Percentiles rank a stretch among this genome's conserved stretches.
phyloP scores from a whole-genome alignment of 2,113 vertebrate genomes.

The Ramphastos sulfuratus region DNA sequence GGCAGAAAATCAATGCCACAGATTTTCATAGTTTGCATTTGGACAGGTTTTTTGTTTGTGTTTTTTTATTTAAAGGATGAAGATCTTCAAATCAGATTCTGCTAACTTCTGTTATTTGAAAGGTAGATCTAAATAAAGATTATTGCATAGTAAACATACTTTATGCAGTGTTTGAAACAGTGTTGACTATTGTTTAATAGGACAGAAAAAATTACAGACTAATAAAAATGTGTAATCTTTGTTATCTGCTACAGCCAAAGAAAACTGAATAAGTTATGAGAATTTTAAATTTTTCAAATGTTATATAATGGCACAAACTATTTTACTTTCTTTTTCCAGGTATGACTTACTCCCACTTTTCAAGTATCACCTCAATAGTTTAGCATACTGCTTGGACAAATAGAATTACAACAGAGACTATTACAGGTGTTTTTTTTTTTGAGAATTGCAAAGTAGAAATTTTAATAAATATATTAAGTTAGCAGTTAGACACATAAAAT shows the following conservation, averaged over 20 bases:
- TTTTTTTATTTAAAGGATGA: not conserved
- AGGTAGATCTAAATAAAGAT: not conserved
- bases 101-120: not conserved
- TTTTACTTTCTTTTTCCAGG: not conserved
- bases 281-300: not conserved
- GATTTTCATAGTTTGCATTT: not conserved
- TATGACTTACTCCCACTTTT: not conserved
- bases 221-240: not conserved
- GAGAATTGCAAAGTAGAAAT: not conserved
- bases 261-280: not conserved
- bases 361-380: not conserved
- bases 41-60: not conserved
- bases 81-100: not conserved
- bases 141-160: not conserved
- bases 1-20: not conserved
- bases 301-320: not conserved
- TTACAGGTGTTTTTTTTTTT: not conserved
- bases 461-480: not conserved
- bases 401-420: not conserved
- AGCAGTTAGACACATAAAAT: not conserved
- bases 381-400: not conserved
- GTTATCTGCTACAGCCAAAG: not conserved
- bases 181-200: not conserved
- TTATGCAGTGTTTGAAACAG: not conserved
- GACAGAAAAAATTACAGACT: not conserved